Base-by-base conservation (phyloP, 2,888 invertebrate species). In the Cepaea hortensis region DNA sequence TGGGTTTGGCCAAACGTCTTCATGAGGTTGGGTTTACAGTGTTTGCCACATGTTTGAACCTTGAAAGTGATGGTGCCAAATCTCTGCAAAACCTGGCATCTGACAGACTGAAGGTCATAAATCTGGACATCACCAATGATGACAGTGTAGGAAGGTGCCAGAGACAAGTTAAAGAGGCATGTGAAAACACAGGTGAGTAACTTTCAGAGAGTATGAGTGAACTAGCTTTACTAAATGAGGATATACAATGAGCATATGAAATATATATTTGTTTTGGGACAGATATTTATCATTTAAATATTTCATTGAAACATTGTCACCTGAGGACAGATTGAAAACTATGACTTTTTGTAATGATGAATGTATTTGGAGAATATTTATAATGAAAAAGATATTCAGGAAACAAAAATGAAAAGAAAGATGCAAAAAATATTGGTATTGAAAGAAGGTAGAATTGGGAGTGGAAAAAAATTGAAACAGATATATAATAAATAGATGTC, bases 51-150 rank as follows among this genome's bases (percentile, higher is more conserved):
- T 87, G 87, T 46, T 83, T 87, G 46, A 73, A 77, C 35, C 55
- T 75, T 20, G 87, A 87, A 3, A 75, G 87, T 61, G 84, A 79
- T 61, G 88, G 88, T 23, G 88, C 83, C 9, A 70, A 65, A 7
- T 70, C 46, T 3, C 72, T 88, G 75, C 72, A 83, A 70, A 80
- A 65, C 46, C 35, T 87, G 65, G 80, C 62, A 0, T 82, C 87
- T 55, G 68, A 65, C 20, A 83, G 75, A 50, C 62, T 88, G 79
- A 86, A 61, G n/a, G 88, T 88, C 75, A 9, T 88, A 9, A 84
- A 81, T 35, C 81, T 88, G 75, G 87, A 88, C 77, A 87, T 88
- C 62, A 87, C 87, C 73, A 84, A 82, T 81, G 88, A 88, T 83
- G 77, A 85, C 85, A 87, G 87, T 55, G 88, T 88, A 7, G 76